Evolutionary conservation across 2,113 vertebrate species (phyloP), one percentile per base, ranked within the genome.

Genomic region (Muscicapa adusta): DNA sequence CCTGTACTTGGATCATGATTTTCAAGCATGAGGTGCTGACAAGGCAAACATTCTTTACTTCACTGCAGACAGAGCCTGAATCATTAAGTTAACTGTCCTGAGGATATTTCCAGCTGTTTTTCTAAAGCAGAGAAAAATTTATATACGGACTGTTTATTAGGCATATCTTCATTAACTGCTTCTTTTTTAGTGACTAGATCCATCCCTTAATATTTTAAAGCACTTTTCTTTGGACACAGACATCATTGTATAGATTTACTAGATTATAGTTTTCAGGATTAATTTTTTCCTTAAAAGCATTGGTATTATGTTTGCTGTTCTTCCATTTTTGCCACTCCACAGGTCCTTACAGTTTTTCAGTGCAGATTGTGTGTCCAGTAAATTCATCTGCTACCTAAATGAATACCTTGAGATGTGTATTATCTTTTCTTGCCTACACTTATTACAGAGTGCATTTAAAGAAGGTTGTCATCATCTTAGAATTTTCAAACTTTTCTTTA

Each of bases 401-500:
- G 5, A 79, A 66, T 63, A 73, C 48, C 36, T 73, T 82, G 31
- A 31, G 15, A 34, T 76, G 8, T 65, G 18, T 70, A 25, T 81
- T 79, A 24, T 73, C 22, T 72, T 82, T 72, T 25, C 70, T 89
- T 85, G 47, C n/a, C 56, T 83, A 58, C 13, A 36, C 9, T 70
- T 34, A 40, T 60, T 85, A 65, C 82, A 47, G 16, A 79, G 50
- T 4, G 0, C 53, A 54, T 51, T 90, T 89, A 79, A 94, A 89
- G 25, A 95, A 75, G 29, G 47, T 47, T 83, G 25, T 89, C 36
- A n/a, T 91, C 6, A 83, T 67, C 54, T 95, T 89, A 83, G 74
- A 91, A 77, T 28, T 19, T 80, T 89, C 54, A 66, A 83, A 67
- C n/a, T 92, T 89, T 45, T 83, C 51, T 92, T 94, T 95, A 73